Percentiles rank a stretch among this genome's conserved stretches.
These are phyloP conservation scores for Nemurella pictetii DNA, from an alignment of 2,888 invertebrate genomes.

Conservation along the genomic window DNA sequence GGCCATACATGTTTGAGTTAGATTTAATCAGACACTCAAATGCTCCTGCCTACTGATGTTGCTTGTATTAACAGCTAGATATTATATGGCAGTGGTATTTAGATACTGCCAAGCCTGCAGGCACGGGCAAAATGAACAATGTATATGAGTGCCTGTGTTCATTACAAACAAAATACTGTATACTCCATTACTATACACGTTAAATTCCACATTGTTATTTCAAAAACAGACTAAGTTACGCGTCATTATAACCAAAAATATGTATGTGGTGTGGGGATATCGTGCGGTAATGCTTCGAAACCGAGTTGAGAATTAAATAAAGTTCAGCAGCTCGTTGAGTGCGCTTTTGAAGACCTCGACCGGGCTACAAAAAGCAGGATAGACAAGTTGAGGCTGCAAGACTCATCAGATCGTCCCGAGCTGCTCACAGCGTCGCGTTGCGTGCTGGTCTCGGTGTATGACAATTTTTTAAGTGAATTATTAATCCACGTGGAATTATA, in stretches of 20 bases:
- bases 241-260: no score
- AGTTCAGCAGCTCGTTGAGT: no score
- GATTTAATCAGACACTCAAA: neutral
- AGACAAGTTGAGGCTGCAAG: no score
- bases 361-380: no score
- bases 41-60: neutral
- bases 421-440: neutral
- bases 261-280: no score
- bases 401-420: neutral
- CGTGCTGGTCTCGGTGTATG: neutral
- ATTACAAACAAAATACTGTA: neutral
- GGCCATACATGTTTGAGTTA: neutral
- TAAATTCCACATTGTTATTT: neutral
- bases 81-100: neutral
- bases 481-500: constrained; percentile 21
- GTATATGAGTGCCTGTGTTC: neutral
- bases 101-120: neutral
- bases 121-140: neutral
- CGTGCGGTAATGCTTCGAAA: no score
- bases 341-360: no score
- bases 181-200: neutral
- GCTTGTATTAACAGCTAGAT: neutral
- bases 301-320: no score
- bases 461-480: constrained; percentile 16
- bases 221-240: neutral